Evolutionary conservation across 2,113 vertebrate genomes (phyloP).

Genomic region (Ailurus styani): DNA sequence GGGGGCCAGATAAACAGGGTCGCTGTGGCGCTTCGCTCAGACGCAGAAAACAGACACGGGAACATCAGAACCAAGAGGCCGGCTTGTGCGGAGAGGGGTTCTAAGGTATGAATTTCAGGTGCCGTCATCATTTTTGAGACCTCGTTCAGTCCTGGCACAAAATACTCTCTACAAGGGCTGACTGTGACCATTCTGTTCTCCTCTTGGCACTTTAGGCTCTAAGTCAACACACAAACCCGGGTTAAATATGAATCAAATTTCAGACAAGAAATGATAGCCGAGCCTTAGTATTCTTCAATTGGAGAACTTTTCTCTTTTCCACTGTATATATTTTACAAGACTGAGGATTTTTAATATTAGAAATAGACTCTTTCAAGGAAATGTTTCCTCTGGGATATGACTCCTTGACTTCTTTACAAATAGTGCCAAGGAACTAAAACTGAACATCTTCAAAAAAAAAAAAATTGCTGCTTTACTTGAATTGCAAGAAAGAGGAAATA

Average conservation of each 20-base stretch:
- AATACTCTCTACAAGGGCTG: not conserved
- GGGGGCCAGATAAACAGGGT: slow-evolving; percentile 87
- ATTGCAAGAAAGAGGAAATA: not conserved
- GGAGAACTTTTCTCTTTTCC: slow-evolving; percentile 40
- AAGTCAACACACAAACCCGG: slow-evolving; percentile 42
- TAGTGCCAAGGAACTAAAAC: not conserved
- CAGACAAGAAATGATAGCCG: not conserved
- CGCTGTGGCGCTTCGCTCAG: slow-evolving; percentile 64
- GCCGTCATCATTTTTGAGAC: slow-evolving; percentile 9
- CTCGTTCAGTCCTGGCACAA: slow-evolving; percentile 36
- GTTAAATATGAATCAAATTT: slow-evolving; percentile 58
- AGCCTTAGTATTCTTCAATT: not conserved
- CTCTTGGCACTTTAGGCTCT: slow-evolving; percentile 33
- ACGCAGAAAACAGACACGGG: slow-evolving; percentile 48
- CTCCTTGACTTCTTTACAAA: not conserved
- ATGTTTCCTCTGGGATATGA: not conserved
- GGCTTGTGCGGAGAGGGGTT: slow-evolving; percentile 54
- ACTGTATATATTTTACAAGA: not conserved
- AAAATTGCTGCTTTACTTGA: not conserved
- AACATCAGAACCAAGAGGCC: slow-evolving; percentile 40
- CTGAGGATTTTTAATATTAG: not conserved
- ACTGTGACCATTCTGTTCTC: slow-evolving; percentile 51
- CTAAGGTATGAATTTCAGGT: slow-evolving; percentile 17
- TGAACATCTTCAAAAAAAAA: not conserved
- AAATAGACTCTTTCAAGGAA: slow-evolving; percentile 58